phyloP scores from a whole-genome alignment of 2,113 vertebrate genomes.

The Phrynocephalus versicolor region DNA sequence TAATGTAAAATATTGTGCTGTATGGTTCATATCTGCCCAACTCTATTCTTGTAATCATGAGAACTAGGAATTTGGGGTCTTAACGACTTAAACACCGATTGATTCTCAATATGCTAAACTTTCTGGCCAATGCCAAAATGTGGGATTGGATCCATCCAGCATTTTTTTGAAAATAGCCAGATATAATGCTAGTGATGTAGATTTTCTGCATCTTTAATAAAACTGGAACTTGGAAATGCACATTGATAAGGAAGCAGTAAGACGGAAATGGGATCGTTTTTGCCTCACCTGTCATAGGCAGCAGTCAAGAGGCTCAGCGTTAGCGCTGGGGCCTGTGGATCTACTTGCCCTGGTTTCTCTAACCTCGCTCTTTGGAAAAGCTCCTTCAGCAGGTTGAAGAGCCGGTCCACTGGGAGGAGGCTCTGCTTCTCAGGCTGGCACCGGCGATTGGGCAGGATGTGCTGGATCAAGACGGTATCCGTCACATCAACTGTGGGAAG shows the following conservation, averaged over 20 bases:
- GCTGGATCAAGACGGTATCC: constrained; percentile 66
- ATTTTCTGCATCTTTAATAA: neutral
- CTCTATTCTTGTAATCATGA: neutral
- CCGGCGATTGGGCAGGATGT: constrained; percentile 50
- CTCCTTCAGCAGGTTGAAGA: constrained; percentile 68
- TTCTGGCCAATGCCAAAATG: neutral
- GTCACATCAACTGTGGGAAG: constrained; percentile 76
- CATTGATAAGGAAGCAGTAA: no score
- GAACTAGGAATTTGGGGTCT: neutral
- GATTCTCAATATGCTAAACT: neutral
- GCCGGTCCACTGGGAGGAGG: constrained; percentile 59
- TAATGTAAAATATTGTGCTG: no score
- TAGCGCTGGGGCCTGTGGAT: constrained; percentile 64
- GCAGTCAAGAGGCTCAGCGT: constrained; percentile 70
- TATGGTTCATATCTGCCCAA: neutral
- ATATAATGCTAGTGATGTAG: neutral
- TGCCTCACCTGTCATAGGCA: constrained; percentile 80
- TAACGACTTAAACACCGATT: neutral
- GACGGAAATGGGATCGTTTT: neutral
- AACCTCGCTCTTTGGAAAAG: constrained; percentile 72
- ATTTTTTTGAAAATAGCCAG: neutral
- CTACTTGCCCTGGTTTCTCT: constrained; percentile 65
- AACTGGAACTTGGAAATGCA: neutral
- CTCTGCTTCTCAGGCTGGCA: constrained; percentile 25
- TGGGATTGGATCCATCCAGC: neutral